phyloP scores from a whole-genome alignment of 2,888 invertebrate genomes.

The Petrolisthes manimaculis region DNA sequence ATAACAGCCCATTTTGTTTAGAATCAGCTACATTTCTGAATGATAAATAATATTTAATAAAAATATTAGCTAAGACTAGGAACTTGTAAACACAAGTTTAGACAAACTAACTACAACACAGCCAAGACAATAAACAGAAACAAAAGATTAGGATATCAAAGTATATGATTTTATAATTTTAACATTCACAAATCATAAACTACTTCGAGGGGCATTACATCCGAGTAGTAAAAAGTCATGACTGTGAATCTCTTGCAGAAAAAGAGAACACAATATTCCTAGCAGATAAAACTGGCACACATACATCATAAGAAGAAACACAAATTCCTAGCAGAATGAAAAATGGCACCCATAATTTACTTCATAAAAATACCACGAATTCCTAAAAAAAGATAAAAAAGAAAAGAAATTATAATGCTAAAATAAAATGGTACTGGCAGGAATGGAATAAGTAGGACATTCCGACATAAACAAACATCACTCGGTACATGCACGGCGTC shows the following conservation, averaged over 20 bases:
- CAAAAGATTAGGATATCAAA: background rate
- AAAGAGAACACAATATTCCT: no score
- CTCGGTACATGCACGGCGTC: background rate
- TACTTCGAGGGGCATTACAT: background rate
- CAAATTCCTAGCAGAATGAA: no score
- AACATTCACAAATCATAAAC: background rate
- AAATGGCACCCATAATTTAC: no score
- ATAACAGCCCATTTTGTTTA: background rate
- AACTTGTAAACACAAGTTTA: background rate
- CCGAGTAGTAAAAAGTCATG: no score
- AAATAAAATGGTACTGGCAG: background rate
- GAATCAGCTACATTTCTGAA: slow-evolving; percentile 5
- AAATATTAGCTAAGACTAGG: background rate
- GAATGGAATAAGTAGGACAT: background rate
- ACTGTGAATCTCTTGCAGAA: no score
- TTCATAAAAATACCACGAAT: no score
- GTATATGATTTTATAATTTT: background rate
- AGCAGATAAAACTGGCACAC: no score
- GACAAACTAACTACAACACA: background rate
- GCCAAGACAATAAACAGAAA: background rate
- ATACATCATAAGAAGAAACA: no score
- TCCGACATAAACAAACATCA: background rate
- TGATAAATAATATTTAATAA: background rate
- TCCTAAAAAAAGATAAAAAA: background rate
- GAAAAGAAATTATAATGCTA: background rate